Conservation (phyloP, 2,113 vertebrate species). For the Proteles cristata region DNA sequence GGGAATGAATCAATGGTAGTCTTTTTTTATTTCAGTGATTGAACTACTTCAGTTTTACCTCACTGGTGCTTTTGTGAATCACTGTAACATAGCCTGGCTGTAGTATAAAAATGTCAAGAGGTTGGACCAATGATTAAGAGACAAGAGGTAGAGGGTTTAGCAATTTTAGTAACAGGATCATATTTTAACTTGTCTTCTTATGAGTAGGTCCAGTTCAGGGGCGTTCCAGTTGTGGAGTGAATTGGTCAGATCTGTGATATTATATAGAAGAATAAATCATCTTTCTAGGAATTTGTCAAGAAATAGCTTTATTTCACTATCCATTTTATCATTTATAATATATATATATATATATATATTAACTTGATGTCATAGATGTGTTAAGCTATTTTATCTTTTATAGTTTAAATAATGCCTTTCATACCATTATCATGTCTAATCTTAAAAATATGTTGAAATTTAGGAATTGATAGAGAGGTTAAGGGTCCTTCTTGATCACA, state of each 20-base stretch:
- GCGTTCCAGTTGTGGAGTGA: neutral
- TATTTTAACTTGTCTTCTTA: neutral
- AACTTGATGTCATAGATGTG: neutral
- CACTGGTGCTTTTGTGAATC: neutral
- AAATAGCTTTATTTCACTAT: neutral
- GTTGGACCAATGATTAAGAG: neutral
- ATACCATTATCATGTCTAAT: neutral
- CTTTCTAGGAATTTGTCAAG: neutral
- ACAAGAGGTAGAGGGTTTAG: neutral
- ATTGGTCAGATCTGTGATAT: neutral
- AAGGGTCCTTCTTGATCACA: neutral
- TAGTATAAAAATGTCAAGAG: neutral
- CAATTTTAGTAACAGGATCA: neutral
- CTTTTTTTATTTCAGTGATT: conserved; percentile 1
- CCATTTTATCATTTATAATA: neutral
- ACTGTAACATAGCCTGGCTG: neutral
- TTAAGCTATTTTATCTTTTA: neutral
- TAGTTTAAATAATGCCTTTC: neutral
- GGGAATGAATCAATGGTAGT: neutral
- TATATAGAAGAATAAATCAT: neutral
- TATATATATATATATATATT: neutral
- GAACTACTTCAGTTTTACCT: conserved; percentile 2
- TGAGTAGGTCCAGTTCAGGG: neutral
- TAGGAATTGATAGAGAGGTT: neutral
- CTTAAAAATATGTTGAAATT: neutral